Conservation (phyloP, 2,113 vertebrate species). For the Albula glossodonta region DNA sequence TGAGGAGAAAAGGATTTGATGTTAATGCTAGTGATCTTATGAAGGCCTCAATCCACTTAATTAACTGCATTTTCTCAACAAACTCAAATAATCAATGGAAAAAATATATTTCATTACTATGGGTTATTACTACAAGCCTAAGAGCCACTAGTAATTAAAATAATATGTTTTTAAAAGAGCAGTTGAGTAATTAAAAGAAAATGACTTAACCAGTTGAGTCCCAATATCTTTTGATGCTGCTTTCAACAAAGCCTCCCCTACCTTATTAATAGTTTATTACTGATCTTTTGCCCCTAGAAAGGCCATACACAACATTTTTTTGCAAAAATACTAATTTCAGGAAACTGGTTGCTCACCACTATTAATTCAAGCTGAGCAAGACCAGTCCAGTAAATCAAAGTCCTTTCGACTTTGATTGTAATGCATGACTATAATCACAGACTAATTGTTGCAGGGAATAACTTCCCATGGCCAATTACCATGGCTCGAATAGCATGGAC, state of each 20-base stretch:
- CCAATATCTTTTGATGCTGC: not conserved
- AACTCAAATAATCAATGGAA: constrained; percentile 83
- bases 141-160: constrained; percentile 57
- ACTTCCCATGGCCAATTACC: not conserved
- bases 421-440: constrained; percentile 2
- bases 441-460: constrained; percentile 5
- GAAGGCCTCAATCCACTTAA: constrained; percentile 84
- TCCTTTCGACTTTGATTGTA: not conserved
- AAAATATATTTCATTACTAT: constrained; percentile 59
- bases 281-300: not conserved
- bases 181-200: constrained; percentile 39
- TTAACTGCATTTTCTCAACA: constrained; percentile 87
- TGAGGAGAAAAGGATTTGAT: constrained; percentile 92
- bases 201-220: constrained; percentile 5
- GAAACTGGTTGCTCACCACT: not conserved
- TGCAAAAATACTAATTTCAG: not conserved
- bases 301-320: not conserved
- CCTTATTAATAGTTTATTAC: not conserved
- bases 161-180: constrained; percentile 39
- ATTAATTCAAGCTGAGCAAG: not conserved
- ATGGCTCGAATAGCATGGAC: not conserved
- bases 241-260: not conserved
- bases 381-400: not conserved
- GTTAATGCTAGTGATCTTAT: constrained; percentile 90
- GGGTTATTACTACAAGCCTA: constrained; percentile 43